Percentiles rank a stretch among this genome's conserved stretches.
phyloP scores from a whole-genome alignment of 2,797 vertebrate species.

The Lagocephalus sceleratus region DNA sequence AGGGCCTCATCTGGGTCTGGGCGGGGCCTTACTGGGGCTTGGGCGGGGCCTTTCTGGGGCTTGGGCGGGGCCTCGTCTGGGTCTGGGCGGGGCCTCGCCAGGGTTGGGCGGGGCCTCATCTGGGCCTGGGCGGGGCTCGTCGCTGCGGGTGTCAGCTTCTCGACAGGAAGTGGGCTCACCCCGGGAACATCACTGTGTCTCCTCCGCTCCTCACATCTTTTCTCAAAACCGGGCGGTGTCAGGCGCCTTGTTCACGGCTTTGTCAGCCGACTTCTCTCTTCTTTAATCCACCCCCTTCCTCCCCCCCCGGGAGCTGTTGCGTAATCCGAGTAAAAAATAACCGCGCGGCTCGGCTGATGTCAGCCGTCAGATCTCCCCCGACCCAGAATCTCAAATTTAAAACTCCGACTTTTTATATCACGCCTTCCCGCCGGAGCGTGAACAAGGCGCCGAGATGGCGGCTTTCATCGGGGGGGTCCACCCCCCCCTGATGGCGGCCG shows the following conservation, averaged over 20 bases:
- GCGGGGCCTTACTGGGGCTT: too few species aligned
- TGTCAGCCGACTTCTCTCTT: conserved; percentile 26
- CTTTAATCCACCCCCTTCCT: conserved; percentile 13
- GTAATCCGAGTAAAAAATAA: conserved; percentile 3
- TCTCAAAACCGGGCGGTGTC: conserved; percentile 57
- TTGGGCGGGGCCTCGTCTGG: too few species aligned
- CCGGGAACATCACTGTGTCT: conserved; percentile 73
- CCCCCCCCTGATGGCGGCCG: conserved; percentile 27
- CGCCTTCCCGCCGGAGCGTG: conserved; percentile 17
- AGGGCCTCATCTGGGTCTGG: too few species aligned
- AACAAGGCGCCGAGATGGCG: conserved; percentile 54
- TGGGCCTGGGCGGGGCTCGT: too few species aligned
- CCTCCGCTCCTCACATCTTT: conserved; percentile 61
- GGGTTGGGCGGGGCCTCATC: too few species aligned
- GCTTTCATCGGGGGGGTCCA: conserved; percentile 38
- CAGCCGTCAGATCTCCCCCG: neutral
- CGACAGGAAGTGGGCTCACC: conserved; percentile 64
- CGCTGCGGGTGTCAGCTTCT: conserved; percentile 59
- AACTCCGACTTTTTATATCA: neutral
- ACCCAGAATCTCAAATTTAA: too few species aligned
- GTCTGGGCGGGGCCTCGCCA: too few species aligned
- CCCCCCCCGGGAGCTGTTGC: conserved; percentile 14
- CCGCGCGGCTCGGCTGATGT: neutral
- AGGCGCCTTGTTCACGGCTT: conserved; percentile 69
- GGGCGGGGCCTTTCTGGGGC: too few species aligned